Evolutionary conservation across 2,797 vertebrate genomes (phyloP).

Genomic region (Hirundo rustica): DNA sequence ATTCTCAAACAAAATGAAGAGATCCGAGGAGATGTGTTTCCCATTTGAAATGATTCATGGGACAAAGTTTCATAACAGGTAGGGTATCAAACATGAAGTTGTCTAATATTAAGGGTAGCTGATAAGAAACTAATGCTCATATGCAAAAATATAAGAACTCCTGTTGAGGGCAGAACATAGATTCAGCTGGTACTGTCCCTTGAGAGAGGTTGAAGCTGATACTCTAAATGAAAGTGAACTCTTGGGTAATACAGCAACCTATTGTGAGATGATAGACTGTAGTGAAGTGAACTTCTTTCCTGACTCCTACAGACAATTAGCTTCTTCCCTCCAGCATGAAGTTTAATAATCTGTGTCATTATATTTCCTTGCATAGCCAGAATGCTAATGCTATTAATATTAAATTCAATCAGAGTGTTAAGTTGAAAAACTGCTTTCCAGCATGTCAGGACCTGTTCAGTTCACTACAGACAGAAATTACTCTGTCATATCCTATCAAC

Average conservation of each 20-base stretch:
- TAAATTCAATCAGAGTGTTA: constrained; percentile 12
- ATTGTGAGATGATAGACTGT: background rate
- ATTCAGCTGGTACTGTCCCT: background rate
- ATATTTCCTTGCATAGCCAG: background rate
- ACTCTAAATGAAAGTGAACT: background rate
- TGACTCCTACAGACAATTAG: constrained; percentile 55
- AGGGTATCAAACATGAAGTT: background rate
- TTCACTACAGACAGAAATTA: background rate
- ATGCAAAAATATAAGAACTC: background rate
- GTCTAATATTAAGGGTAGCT: background rate
- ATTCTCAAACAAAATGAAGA: background rate
- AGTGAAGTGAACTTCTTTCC: constrained; percentile 1
- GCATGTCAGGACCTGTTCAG: background rate
- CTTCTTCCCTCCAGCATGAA: constrained; percentile 16
- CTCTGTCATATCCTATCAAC: background rate
- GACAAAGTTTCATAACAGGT: background rate
- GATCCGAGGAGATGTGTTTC: accelerated
- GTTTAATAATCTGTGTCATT: constrained; percentile 46
- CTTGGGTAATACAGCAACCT: background rate
- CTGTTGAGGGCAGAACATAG: background rate
- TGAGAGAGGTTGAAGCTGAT: background rate
- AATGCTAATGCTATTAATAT: constrained; percentile 39
- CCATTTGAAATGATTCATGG: background rate
- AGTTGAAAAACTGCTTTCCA: constrained; percentile 9
- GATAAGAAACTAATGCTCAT: background rate